Conservation (phyloP, 2,797 vertebrate species). For the Astyanax mexicanus region DNA sequence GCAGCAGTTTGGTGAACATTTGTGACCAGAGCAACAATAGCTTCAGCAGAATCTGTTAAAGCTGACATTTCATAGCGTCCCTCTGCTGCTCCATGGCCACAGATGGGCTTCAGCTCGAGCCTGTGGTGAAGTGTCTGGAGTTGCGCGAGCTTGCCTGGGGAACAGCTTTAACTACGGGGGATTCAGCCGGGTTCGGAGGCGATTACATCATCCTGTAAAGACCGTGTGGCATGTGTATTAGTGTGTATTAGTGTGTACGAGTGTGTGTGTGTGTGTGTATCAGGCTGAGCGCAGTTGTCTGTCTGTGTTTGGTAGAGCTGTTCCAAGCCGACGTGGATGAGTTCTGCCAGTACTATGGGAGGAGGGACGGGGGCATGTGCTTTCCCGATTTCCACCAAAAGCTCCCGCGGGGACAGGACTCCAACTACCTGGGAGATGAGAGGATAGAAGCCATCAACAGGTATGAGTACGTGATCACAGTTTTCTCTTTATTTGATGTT, state of each 20-base stretch:
- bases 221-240: constrained; percentile 46
- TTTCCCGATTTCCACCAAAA: constrained; percentile 99
- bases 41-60: constrained; percentile 29
- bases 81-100: constrained; percentile 38
- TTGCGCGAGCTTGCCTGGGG: constrained; percentile 51
- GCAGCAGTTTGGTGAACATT: neutral
- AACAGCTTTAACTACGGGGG: constrained; percentile 56
- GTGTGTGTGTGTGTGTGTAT: constrained; percentile 46
- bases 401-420: constrained; percentile 89
- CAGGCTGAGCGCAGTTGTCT: constrained; percentile 41
- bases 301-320: constrained; percentile 84
- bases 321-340: constrained; percentile 97
- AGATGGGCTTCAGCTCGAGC: constrained; percentile 47
- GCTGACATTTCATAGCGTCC: constrained; percentile 16
- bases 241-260: constrained; percentile 51
- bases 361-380: constrained; percentile 89
- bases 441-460: constrained; percentile 95
- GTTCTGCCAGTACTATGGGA: constrained; percentile 96
- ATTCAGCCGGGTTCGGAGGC: constrained; percentile 44
- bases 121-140: constrained; percentile 49
- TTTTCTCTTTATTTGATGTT: neutral
- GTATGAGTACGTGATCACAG: constrained; percentile 75
- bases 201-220: constrained; percentile 58
- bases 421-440: constrained; percentile 97
- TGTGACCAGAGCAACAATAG: constrained; percentile 24